Conservation (phyloP, 2,797 vertebrate species). For the Delichon dasypus region DNA sequence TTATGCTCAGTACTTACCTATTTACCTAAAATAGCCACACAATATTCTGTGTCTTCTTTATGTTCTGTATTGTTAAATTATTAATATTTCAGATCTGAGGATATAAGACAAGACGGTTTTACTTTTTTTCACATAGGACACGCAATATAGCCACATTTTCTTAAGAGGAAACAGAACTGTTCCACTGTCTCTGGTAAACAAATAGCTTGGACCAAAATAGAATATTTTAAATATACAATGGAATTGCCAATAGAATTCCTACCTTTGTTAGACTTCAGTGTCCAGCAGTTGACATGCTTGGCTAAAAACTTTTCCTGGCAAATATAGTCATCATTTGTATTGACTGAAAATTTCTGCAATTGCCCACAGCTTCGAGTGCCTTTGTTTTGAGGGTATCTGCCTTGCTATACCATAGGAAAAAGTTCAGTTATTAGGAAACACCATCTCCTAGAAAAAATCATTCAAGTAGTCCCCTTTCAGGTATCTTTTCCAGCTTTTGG, state of each 20-base stretch:
- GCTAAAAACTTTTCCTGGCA: not conserved
- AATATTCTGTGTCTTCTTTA: not conserved
- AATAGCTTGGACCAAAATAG: not conserved
- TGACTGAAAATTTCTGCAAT: not conserved
- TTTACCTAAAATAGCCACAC: not conserved
- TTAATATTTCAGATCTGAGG: not conserved
- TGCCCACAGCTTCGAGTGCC: not conserved
- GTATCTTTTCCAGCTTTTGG: not conserved
- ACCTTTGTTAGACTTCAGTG: not conserved
- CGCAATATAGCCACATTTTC: fast-evolving
- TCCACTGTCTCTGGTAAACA: not conserved
- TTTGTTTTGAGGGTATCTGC: not conserved
- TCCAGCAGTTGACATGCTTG: not conserved
- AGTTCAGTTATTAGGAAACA: not conserved
- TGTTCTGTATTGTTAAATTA: not conserved
- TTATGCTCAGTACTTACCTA: not conserved
- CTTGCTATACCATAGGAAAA: not conserved
- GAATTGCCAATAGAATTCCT: not conserved
- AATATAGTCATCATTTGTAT: not conserved
- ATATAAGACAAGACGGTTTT: not conserved
- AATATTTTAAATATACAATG: not conserved
- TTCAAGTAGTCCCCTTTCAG: not conserved
- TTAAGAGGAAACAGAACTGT: not conserved
- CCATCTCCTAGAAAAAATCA: not conserved
- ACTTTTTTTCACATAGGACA: not conserved